Evolutionary conservation across 2,113 vertebrate species (phyloP), one percentile per base, ranked within the genome.

Genomic region (Plecotus auritus): DNA sequence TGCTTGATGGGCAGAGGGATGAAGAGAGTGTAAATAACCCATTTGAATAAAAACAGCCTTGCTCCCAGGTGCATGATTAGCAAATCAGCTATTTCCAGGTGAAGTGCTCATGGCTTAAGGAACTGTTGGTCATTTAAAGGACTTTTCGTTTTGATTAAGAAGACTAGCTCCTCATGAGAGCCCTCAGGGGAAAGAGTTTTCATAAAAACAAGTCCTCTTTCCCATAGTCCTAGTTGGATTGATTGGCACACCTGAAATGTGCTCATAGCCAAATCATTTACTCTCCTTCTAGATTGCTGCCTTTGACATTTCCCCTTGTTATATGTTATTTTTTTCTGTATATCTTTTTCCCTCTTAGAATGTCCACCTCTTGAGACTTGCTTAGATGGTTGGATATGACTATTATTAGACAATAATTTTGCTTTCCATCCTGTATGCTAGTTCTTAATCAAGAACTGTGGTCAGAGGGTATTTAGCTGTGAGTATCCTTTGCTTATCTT

Each of bases 1-100:
- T 99, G 99, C 97, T 98, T 99, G 98, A 99, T 99, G 99, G 99
- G 99, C 87, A 98, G 99, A 96, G 99, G 99, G 89, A 99, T 99
- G 99, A 99, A 99, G 97, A 97, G 98, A 95, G 99, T 98, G 91
- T 99, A 99, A 98, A 89, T 54, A 85, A 83, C 85, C 82, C 16
- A 47, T 66, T 70, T 45, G 85, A 96, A 82, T 77, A 64, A 2
- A 35, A 81, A 74, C 96, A 95, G 78, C 85, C 96, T 94, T 96
- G 94, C 94, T 97, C 85, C 93, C 96, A 94, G 93, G 96, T 97
- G 96, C 97, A 97, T 96, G 96, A 97, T 97, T 98, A 98, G 96
- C 97, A 98, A 97, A 96, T 97, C 64, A 97, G 98, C 98, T 98
- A 95, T 98, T 98, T 98, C 97, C 98, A 95, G 77, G 95, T 97